These are phyloP conservation scores for Marmota flaviventris DNA, from an alignment of 2,113 vertebrate genomes.

Conservation along the genomic window DNA sequence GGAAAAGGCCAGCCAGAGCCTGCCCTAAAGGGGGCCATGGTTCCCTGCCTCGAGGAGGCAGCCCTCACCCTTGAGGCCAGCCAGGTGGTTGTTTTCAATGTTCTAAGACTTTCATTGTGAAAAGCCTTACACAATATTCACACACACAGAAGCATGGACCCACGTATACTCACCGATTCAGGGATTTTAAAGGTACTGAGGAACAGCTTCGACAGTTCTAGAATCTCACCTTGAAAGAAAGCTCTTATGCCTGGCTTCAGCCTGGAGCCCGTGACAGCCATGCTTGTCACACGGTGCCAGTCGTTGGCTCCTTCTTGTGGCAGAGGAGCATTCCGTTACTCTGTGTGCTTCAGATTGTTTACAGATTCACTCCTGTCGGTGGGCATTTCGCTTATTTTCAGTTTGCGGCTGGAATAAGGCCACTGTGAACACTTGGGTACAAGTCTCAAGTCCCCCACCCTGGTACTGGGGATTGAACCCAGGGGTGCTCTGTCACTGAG, in stretches of 20 bases:
- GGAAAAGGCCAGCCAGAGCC: too few species aligned
- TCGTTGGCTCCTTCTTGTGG: too few species aligned
- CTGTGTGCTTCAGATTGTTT: too few species aligned
- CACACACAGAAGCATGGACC: too few species aligned
- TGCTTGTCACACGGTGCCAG: too few species aligned
- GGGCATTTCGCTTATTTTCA: not conserved
- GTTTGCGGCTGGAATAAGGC: not conserved
- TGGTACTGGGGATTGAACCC: not conserved
- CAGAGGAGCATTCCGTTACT: too few species aligned
- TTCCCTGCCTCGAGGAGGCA: not conserved
- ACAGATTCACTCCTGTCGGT: not conserved
- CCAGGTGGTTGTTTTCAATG: not conserved
- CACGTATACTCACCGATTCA: rapidly evolving
- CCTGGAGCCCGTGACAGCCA: too few species aligned
- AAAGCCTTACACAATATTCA: not conserved
- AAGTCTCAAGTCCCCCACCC: not conserved
- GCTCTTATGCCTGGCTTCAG: too few species aligned
- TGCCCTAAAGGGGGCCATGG: too few species aligned
- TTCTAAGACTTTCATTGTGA: not conserved
- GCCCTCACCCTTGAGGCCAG: not conserved
- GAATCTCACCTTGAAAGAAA: too few species aligned
- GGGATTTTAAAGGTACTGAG: not conserved
- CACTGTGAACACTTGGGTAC: not conserved
- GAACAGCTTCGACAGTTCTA: too few species aligned
- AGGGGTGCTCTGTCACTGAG: not conserved